phyloP scores from a whole-genome alignment of 2,797 vertebrate species.

The Poecilia picta region DNA sequence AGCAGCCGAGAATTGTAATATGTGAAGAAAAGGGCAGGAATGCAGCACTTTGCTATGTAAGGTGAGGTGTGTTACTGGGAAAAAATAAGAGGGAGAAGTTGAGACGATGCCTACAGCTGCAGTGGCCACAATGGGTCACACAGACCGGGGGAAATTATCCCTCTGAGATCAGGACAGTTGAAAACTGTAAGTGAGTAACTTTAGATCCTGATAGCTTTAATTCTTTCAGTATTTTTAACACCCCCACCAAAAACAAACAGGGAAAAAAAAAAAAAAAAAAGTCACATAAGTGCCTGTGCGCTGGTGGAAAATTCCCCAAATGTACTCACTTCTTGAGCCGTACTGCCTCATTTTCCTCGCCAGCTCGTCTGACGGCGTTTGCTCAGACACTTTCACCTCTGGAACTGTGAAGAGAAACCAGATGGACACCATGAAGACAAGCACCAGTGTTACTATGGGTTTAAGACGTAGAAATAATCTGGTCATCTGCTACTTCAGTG shows the following conservation, averaged over 20 bases:
- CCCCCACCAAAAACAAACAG: not conserved
- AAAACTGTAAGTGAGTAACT: not conserved
- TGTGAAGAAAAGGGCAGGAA: slow-evolving; percentile 65
- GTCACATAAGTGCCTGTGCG: not conserved
- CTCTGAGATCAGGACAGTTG: slow-evolving; percentile 19
- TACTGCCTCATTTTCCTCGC: slow-evolving; percentile 90
- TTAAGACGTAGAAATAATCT: slow-evolving; percentile 5
- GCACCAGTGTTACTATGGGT: not conserved
- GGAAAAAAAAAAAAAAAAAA: not conserved
- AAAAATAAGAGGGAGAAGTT: slow-evolving; percentile 41
- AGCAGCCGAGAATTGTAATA: slow-evolving; percentile 59
- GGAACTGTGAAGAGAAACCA: slow-evolving; percentile 66
- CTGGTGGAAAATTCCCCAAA: slow-evolving; percentile 17
- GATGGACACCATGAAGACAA: slow-evolving; percentile 10
- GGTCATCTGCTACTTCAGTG: slow-evolving; percentile 32
- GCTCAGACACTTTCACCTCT: slow-evolving; percentile 93
- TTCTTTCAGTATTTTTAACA: not conserved
- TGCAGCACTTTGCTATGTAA: slow-evolving; percentile 56
- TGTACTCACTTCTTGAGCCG: slow-evolving; percentile 84
- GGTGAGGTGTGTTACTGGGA: slow-evolving; percentile 50
- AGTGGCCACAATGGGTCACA: slow-evolving; percentile 48
- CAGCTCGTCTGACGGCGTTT: slow-evolving; percentile 89
- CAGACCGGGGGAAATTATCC: slow-evolving; percentile 39
- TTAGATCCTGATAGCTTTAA: not conserved
- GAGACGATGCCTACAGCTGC: slow-evolving; percentile 68